Percentiles rank a stretch among this genome's conserved stretches.
Evolutionary conservation across 2,113 vertebrate genomes (phyloP).

Genomic region (Coreoperca whiteheadi): DNA sequence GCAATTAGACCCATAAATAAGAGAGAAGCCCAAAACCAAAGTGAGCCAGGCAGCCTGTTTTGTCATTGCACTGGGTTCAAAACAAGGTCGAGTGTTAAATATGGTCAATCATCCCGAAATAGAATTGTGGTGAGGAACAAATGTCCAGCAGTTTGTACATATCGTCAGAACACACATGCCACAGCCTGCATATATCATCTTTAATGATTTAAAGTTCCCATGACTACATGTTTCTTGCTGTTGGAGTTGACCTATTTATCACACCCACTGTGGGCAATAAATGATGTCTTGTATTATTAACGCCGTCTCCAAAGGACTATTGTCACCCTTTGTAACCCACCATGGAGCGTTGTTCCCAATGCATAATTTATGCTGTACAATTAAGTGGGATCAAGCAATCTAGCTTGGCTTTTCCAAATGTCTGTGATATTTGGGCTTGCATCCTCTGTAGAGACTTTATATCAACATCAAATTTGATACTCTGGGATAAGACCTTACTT

Average conservation of each 20-base stretch:
- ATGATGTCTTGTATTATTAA: conserved; percentile 63
- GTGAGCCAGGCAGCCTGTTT: conserved; percentile 19
- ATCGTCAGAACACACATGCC: neutral
- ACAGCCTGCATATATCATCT: conserved; percentile 21
- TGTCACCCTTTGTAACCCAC: conserved; percentile 28
- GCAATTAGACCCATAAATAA: conserved; percentile 70
- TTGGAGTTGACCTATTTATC: conserved; percentile 63
- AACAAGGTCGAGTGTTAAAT: conserved; percentile 55
- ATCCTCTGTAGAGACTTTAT: neutral
- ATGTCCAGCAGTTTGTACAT: conserved; percentile 6
- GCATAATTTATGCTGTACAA: conserved; percentile 57
- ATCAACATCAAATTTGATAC: conserved; percentile 12
- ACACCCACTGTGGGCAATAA: conserved; percentile 42
- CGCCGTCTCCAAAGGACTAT: conserved; percentile 49
- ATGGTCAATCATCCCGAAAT: conserved; percentile 6
- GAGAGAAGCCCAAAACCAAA: conserved; percentile 30
- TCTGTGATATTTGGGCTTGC: conserved; percentile 24
- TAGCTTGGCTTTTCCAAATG: conserved; percentile 32
- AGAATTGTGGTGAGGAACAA: neutral
- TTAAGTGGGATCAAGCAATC: conserved; percentile 50
- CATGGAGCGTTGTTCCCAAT: conserved; percentile 36
- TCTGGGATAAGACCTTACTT: conserved; percentile 3
- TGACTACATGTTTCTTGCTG: conserved; percentile 43
- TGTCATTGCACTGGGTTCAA: conserved; percentile 60
- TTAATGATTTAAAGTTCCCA: conserved; percentile 40